These are phyloP conservation scores for Paracentrotus lividus DNA, from an alignment of 53 echinoderm and acorn worm species.

Conservation along the genomic window DNA sequence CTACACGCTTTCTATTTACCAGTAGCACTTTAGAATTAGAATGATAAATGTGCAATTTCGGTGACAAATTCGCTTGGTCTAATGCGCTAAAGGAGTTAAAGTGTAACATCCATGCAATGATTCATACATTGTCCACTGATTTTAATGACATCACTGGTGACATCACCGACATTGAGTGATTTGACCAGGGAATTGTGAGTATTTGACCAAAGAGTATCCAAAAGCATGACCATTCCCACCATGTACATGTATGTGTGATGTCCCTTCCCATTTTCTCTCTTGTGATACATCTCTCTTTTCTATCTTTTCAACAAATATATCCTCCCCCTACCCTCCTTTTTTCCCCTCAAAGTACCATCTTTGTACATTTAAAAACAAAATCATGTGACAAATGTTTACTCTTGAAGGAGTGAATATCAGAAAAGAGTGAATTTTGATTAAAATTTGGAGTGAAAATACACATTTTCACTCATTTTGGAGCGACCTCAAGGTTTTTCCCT, in stretches of 20 bases:
- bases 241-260: background rate
- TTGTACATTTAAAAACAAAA: no score
- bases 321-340: no score
- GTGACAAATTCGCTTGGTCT: conserved; percentile 21
- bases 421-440: no score
- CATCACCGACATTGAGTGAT: background rate
- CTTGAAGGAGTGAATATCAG: no score
- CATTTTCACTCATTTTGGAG: no score
- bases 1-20: background rate
- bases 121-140: conserved; percentile 37
- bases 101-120: conserved; percentile 1
- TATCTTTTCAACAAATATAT: no score
- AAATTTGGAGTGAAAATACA: no score
- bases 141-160: conserved; percentile 6
- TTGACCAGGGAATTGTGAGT: background rate
- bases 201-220: background rate
- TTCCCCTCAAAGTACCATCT: no score
- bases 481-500: no score
- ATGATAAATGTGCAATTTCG: conserved; percentile 22
- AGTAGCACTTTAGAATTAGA: background rate
- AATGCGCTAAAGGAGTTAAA: background rate
- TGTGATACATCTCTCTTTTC: background rate
- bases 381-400: no score
- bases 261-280: background rate
- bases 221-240: no score